Evolutionary conservation across 2,888 invertebrate species (phyloP).

Genomic region (Bedellia somnulentella): DNA sequence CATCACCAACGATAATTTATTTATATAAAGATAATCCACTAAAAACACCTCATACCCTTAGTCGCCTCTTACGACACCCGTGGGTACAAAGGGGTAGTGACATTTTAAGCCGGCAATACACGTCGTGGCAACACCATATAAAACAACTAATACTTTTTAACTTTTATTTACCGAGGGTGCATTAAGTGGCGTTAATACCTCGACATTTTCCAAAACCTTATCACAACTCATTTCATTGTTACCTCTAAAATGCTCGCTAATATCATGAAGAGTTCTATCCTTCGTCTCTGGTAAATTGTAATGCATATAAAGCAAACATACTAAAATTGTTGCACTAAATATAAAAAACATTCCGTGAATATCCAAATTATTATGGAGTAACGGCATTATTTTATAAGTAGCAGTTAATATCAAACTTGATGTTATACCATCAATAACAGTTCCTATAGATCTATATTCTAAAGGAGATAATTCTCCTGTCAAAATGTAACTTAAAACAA

Average conservation of each 20-base stretch:
- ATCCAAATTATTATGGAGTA: slow-evolving; percentile 1
- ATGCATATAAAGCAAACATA: slow-evolving; percentile 4
- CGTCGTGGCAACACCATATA: too few species aligned
- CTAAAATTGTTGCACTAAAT: slow-evolving; percentile 1
- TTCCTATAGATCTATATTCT: slow-evolving; percentile 7
- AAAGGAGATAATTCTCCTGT: slow-evolving; percentile 8
- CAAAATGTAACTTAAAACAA: slow-evolving; percentile 4
- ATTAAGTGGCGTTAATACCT: too few species aligned
- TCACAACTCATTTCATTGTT: too few species aligned
- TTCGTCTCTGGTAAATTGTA: slow-evolving; percentile 5
- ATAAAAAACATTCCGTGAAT: slow-evolving; percentile 6
- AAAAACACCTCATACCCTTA: too few species aligned
- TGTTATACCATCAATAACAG: slow-evolving; percentile 5
- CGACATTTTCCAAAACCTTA: too few species aligned
- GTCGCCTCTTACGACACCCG: too few species aligned
- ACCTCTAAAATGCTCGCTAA: slow-evolving; percentile 4
- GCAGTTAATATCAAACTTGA: not conserved
- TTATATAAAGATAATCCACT: too few species aligned
- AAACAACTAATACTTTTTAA: too few species aligned
- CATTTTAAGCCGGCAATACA: too few species aligned
- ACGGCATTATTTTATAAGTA: slow-evolving; percentile 1
- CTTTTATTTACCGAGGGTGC: too few species aligned
- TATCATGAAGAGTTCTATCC: slow-evolving; percentile 5
- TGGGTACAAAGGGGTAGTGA: too few species aligned
- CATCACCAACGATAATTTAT: too few species aligned